phyloP scores from a whole-genome alignment of 2,797 vertebrate genomes.

The Todus mexicanus region DNA sequence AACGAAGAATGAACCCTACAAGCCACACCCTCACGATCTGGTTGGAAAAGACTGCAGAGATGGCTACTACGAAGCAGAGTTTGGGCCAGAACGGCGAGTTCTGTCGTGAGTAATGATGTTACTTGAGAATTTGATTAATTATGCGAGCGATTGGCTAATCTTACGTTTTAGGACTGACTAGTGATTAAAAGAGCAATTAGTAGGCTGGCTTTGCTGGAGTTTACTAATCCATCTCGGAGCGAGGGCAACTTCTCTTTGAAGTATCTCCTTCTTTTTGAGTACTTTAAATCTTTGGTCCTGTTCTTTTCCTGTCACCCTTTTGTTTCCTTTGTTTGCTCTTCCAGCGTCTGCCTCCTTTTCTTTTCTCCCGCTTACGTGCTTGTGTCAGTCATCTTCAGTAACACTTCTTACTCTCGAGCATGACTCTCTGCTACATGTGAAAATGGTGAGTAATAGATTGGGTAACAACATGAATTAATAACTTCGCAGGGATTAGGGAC shows the following conservation, averaged over 20 bases:
- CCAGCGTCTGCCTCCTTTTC: neutral
- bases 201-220: neutral
- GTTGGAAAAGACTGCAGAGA: constrained; percentile 98
- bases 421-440: neutral
- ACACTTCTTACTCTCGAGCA: neutral
- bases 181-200: neutral
- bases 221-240: neutral
- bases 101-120: constrained; percentile 86
- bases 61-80: constrained; percentile 95
- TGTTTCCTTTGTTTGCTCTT: neutral
- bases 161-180: neutral
- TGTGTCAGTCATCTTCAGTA: neutral
- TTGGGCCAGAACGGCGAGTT: constrained; percentile 91
- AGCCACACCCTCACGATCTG: constrained; percentile 95
- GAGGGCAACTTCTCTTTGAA: neutral
- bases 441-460: neutral
- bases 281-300: neutral
- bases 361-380: neutral
- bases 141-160: neutral
- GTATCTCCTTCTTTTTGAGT: neutral
- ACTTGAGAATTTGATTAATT: neutral
- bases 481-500: neutral
- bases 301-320: neutral
- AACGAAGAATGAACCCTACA: constrained; percentile 93
- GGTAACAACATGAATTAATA: neutral